These are phyloP conservation scores for Steinernema hermaphroditum DNA, from an alignment of 2,888 invertebrate species.

Conservation along the genomic window DNA sequence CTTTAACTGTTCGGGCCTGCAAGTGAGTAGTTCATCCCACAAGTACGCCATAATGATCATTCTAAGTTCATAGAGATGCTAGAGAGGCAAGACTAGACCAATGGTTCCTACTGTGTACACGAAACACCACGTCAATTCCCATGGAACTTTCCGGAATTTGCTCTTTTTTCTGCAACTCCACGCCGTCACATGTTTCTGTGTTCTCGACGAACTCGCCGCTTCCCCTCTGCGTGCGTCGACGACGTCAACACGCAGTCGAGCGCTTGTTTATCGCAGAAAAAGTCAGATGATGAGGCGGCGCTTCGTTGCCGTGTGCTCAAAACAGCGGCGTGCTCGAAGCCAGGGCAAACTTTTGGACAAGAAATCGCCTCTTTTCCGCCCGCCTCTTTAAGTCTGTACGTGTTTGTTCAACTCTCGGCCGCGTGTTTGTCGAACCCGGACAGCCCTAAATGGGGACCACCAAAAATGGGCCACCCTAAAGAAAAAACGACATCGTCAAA, in stretches of 20 bases:
- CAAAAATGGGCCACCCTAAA: background rate
- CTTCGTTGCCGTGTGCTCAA: background rate
- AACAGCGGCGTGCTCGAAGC: background rate
- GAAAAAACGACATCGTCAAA: background rate
- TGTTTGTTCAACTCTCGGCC: slow-evolving; percentile 7
- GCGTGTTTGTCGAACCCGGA: background rate
- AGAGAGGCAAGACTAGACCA: too few relatives aligned
- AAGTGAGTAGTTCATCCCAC: too few relatives aligned
- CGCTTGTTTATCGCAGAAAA: slow-evolving; percentile 11
- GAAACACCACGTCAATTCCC: too few relatives aligned
- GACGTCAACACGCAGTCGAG: slow-evolving; percentile 15
- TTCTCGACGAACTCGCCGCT: slow-evolving; percentile 17
- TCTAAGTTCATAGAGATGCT: too few relatives aligned
- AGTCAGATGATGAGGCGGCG: slow-evolving; percentile 29
- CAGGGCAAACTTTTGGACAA: slow-evolving; percentile 7
- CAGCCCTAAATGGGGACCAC: background rate
- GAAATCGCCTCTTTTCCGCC: background rate
- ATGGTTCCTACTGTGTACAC: too few relatives aligned
- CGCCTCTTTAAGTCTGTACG: background rate
- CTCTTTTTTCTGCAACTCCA: too few relatives aligned
- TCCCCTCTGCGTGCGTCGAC: background rate
- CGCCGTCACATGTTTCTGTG: background rate
- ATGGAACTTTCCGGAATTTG: too few relatives aligned
- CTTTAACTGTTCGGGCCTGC: too few relatives aligned
- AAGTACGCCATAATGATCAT: too few relatives aligned